These are phyloP conservation scores for Pocota personata DNA, from an alignment of 2,888 invertebrate species.

Conservation along the genomic window DNA sequence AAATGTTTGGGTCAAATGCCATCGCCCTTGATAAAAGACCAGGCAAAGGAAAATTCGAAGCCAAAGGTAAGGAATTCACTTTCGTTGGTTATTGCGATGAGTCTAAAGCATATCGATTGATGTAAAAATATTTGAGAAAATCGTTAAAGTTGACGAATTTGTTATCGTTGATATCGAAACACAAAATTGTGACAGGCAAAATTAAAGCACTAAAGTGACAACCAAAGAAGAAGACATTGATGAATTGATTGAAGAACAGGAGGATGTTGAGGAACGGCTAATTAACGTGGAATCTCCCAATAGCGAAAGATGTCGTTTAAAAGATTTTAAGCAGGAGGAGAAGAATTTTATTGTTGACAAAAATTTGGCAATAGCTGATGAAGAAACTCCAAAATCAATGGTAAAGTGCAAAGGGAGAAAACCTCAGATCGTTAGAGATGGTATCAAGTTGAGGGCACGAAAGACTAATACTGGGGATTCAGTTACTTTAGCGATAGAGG, in stretches of 20 bases:
- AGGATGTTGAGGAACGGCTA: not conserved
- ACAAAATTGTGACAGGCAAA: not conserved
- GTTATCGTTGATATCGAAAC: too few relatives aligned
- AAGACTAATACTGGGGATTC: too few relatives aligned
- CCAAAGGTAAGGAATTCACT: conserved; percentile 23
- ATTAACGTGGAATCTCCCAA: too few relatives aligned
- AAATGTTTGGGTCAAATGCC: conserved; percentile 33
- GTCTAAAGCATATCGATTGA: conserved; percentile 33
- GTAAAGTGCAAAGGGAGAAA: too few relatives aligned
- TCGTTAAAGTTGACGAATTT: too few relatives aligned
- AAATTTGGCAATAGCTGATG: not conserved
- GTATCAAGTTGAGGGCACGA: too few relatives aligned
- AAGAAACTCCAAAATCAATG: not conserved
- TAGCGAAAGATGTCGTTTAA: not conserved
- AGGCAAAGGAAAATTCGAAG: conserved; percentile 23
- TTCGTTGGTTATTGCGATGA: conserved; percentile 33
- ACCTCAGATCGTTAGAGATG: too few relatives aligned
- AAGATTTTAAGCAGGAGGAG: not conserved
- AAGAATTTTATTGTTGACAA: not conserved
- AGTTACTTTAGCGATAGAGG: not conserved
- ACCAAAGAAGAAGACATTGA: not conserved
- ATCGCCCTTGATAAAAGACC: conserved; percentile 19
- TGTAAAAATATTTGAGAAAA: conserved; percentile 24
- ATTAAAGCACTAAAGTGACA: not conserved
- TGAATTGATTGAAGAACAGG: not conserved